These are phyloP conservation scores for Odontophorus gujanensis DNA, from an alignment of 2,113 vertebrate genomes.

Conservation along the genomic window DNA sequence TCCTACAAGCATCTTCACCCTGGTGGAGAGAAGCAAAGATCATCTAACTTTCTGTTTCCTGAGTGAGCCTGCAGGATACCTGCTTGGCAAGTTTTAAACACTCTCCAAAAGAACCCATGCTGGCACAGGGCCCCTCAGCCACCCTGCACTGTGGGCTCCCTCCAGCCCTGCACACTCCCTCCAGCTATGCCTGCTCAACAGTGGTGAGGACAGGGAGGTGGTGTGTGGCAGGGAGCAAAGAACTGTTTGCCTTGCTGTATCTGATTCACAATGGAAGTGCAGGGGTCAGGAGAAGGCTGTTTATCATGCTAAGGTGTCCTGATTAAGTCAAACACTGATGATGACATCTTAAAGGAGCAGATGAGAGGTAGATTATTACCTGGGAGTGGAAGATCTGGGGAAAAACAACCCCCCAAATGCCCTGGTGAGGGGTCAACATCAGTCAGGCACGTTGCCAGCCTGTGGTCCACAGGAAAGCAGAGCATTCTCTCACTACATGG, in stretches of 20 bases:
- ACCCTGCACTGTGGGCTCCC: fast-evolving
- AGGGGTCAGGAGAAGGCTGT: conserved; percentile 14
- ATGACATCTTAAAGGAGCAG: neutral
- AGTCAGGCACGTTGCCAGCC: neutral
- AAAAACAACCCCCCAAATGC: neutral
- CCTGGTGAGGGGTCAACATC: neutral
- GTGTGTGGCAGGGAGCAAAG: neutral
- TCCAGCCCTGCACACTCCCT: neutral
- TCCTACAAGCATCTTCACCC: neutral
- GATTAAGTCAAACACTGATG: neutral
- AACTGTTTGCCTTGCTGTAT: neutral
- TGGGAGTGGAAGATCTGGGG: neutral
- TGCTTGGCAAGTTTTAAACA: neutral
- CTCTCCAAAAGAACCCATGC: neutral
- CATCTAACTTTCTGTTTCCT: neutral
- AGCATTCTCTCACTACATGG: neutral
- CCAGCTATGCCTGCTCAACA: too few species aligned
- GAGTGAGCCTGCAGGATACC: neutral
- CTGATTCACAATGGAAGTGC: neutral
- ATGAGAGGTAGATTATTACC: neutral
- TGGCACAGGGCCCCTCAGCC: neutral
- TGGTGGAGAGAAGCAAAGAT: neutral
- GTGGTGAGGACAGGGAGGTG: neutral
- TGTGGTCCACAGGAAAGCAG: fast-evolving
- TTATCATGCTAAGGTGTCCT: neutral